These are phyloP conservation scores for Lasioglossum figueresi DNA, from an alignment of 2,888 invertebrate species.

Conservation along the genomic window DNA sequence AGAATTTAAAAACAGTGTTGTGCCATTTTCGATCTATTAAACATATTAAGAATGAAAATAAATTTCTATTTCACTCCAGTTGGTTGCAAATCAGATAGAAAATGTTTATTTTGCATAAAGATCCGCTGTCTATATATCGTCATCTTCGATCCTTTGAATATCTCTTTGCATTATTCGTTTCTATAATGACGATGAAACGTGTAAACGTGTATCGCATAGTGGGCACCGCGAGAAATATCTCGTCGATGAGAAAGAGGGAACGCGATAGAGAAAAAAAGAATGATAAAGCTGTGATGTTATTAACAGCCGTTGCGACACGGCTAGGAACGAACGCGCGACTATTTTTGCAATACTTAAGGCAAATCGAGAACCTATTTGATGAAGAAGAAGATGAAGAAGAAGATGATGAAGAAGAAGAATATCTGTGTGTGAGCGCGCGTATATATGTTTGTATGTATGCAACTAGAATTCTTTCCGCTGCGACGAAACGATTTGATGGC, in stretches of 20 bases:
- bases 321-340: slow-evolving; percentile 57
- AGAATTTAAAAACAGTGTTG: too few species aligned
- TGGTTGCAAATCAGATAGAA: too few species aligned
- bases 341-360: slow-evolving; percentile 67
- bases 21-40: too few species aligned
- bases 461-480: slow-evolving; percentile 10
- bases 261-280: slow-evolving; percentile 22
- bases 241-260: slow-evolving; percentile 1
- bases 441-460: slow-evolving; percentile 26
- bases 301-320: slow-evolving; percentile 43
- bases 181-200: neutral
- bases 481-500: slow-evolving; percentile 17
- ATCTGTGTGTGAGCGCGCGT: neutral
- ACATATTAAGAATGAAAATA: too few species aligned
- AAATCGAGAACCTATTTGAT: slow-evolving; percentile 42
- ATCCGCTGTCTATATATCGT: too few species aligned
- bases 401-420: neutral
- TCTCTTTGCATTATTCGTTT: neutral
- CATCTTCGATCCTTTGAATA: neutral
- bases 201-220: neutral
- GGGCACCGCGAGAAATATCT: neutral
- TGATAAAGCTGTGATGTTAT: slow-evolving; percentile 63
- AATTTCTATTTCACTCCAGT: too few species aligned
- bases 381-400: neutral
- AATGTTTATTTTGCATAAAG: too few species aligned